Evolutionary conservation across 2,888 invertebrate genomes (phyloP).

Genomic region (Erebia aethiops): DNA sequence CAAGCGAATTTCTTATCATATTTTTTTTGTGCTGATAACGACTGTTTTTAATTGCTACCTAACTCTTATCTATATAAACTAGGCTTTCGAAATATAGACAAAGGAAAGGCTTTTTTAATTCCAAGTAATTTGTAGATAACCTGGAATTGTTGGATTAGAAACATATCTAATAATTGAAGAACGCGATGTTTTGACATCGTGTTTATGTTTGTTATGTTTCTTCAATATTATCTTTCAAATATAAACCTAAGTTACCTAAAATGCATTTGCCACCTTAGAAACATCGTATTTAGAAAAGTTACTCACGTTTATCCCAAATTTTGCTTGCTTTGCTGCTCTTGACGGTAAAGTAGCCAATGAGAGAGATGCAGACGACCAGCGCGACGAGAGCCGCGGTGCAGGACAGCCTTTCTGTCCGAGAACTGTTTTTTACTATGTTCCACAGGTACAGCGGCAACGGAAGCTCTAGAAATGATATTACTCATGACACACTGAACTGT

Average conservation of each 20-base stretch:
- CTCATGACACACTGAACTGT: not conserved
- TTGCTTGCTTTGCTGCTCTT: constrained; percentile 39
- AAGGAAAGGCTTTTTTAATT: constrained; percentile 3
- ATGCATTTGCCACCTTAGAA: too few relatives aligned
- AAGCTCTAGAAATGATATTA: constrained; percentile 55
- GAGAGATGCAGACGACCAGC: constrained; percentile 47
- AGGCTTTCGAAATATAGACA: not conserved
- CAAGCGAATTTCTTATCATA: not conserved
- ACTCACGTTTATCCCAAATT: constrained; percentile 33
- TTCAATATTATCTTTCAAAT: too few relatives aligned
- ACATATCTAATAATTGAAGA: too few relatives aligned
- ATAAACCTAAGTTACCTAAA: too few relatives aligned
- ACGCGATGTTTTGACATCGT: too few relatives aligned
- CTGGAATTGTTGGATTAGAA: not conserved
- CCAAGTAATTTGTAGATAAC: not conserved
- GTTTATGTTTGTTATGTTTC: too few relatives aligned
- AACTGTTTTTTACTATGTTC: constrained; percentile 61
- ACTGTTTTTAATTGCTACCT: not conserved
- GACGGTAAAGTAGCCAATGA: constrained; percentile 56
- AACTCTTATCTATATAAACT: not conserved
- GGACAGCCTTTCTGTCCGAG: constrained; percentile 61
- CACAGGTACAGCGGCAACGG: constrained; percentile 60
- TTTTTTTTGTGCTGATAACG: not conserved
- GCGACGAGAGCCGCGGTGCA: constrained; percentile 54
- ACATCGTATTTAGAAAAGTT: too few relatives aligned